Percentiles rank a stretch among this genome's conserved stretches.
Evolutionary conservation across 30 jellyfish, hydroid and myxozoan genomes (phyloP).

Genomic region (Chrysaora quinquecirrha): DNA sequence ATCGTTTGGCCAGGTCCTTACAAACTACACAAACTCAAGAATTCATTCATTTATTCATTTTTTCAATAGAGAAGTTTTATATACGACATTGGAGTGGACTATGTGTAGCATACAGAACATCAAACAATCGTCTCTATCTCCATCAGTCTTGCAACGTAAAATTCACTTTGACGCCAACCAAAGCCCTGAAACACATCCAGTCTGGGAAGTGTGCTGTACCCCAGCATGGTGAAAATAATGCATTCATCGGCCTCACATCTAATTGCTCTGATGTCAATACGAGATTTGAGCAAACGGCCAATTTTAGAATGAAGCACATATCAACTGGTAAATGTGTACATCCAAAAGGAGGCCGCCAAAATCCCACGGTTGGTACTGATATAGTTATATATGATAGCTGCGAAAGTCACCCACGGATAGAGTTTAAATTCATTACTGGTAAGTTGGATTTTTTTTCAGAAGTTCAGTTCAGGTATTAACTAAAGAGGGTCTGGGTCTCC

Average conservation of each 20-base stretch:
- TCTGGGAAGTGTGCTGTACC: conserved; percentile 61
- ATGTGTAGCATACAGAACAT: conserved; percentile 25
- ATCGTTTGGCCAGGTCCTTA: too few species aligned
- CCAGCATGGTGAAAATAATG: background rate
- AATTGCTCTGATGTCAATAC: conserved; percentile 38
- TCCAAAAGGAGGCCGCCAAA: conserved; percentile 33
- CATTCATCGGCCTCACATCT: conserved; percentile 18
- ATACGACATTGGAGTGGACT: conserved; percentile 54
- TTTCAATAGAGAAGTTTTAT: too few species aligned
- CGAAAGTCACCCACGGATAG: conserved; percentile 24
- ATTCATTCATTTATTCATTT: too few species aligned
- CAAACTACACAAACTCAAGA: too few species aligned
- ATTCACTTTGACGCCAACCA: conserved; percentile 34
- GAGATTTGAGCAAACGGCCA: conserved; percentile 38
- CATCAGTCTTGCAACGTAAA: conserved; percentile 16
- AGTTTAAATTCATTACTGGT: conserved; percentile 59
- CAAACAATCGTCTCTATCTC: conserved; percentile 33
- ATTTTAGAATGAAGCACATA: conserved; percentile 37
- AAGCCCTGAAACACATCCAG: conserved; percentile 25
- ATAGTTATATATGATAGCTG: conserved; percentile 62
- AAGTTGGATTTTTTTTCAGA: conserved; percentile 1
- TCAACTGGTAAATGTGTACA: conserved; percentile 73
- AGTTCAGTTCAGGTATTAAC: background rate
- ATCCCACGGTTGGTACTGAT: conserved; percentile 36
- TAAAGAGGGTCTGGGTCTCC: too few species aligned